phyloP scores from a whole-genome alignment of 2,113 vertebrate genomes.

The Phyllostomus discolor region DNA sequence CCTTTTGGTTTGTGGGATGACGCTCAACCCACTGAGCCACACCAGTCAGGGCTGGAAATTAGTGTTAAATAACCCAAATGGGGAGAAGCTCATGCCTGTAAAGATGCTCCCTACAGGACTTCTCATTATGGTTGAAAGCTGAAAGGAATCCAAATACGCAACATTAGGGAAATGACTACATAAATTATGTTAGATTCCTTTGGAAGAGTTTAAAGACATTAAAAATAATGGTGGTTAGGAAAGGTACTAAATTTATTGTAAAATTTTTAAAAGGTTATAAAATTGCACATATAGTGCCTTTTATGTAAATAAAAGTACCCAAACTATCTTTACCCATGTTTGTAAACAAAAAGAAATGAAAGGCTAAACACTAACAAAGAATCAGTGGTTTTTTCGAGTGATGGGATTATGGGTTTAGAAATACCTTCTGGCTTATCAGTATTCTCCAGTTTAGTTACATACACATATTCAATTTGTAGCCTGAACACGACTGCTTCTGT shows the following conservation, averaged over 20 bases:
- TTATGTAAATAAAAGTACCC: not conserved
- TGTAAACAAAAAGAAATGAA: not conserved
- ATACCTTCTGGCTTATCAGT: not conserved
- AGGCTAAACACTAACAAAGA: not conserved
- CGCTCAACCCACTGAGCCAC: too few relatives aligned
- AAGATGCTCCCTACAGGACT: not conserved
- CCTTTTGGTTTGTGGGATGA: too few relatives aligned
- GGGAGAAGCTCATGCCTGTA: not conserved
- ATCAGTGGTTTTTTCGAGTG: not conserved
- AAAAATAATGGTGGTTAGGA: not conserved
- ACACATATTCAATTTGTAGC: not conserved
- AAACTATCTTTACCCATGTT: not conserved
- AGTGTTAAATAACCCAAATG: not conserved
- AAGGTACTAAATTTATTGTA: not conserved
- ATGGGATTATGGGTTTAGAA: not conserved
- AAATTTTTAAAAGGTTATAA: not conserved
- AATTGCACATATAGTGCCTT: not conserved
- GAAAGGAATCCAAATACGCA: not conserved
- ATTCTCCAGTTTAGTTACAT: not conserved
- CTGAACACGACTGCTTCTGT: not conserved
- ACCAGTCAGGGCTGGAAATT: not conserved
- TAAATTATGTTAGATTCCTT: not conserved
- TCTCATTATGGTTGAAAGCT: not conserved
- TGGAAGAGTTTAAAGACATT: not conserved
- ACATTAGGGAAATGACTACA: not conserved